Base-by-base conservation (phyloP, 2,888 invertebrate species). In the Villa cingulata region DNA sequence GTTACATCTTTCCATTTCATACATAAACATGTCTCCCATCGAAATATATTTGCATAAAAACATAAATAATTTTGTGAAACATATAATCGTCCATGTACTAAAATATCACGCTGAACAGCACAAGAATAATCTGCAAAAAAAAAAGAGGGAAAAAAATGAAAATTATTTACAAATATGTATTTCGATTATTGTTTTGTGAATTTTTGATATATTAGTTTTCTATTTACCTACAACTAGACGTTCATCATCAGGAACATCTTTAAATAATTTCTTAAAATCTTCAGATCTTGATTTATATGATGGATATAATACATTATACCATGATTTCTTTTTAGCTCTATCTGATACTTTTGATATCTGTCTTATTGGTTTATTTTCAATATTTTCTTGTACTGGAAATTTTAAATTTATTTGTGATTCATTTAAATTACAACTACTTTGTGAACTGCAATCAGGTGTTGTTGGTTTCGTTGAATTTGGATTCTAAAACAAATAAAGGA, bases 21-120 rank as follows among this genome's bases (percentile, higher is more conserved):
- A 45, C 79, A 81, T 53, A 94, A 75, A 63, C 77, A 78, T 7
- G 92, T 95, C 72, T 95, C 94, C 94, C 94, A 96, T 60, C 90
- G 82, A 69, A 97, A 92, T 63, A 97, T 95, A 70, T 92, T 96
- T 19, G 96, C 94, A 74, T 96, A 88, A 74, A 97, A 97, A 69
- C 95, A 95, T 51, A 96, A 77, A 75, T 87, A 91, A 70, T 88
- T 88, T 72, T 91, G 91, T 1, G 95, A 90, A 42, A 95, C 86
- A 73, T 95, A 97, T 59, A 97, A 76, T 23, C 96, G 80, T 16
- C 97, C 97, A 66, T 97, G 97, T 9, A 89, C 86, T 52, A 97
- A 74, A 62, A 97, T 95, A 66, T 97, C 96, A 63, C 88, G 86
- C 68, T 96, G 96, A 38, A 95, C 74, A 10, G 96, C 96, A 74